phyloP scores from a whole-genome alignment of 2,113 vertebrate genomes.

The Psittacula cyanocephala region DNA sequence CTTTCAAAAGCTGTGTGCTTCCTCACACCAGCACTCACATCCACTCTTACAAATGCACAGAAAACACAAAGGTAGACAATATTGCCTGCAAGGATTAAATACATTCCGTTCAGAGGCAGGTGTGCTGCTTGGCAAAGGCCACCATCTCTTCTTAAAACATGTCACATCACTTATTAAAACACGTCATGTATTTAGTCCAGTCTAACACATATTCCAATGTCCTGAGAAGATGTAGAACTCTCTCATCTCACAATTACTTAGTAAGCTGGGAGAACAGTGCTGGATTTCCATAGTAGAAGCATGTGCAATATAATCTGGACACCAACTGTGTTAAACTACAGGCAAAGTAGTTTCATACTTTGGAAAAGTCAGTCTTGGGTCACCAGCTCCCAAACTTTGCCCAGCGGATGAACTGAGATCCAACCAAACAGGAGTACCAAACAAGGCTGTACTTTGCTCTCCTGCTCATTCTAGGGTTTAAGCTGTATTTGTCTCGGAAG shows the following conservation, averaged over 20 bases:
- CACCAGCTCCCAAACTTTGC: background rate
- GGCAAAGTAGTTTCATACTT: background rate
- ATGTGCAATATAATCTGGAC: background rate
- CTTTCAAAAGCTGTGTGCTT: background rate
- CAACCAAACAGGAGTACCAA: background rate
- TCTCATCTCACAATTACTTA: background rate
- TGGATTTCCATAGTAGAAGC: background rate
- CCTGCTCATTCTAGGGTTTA: background rate
- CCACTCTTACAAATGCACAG: background rate
- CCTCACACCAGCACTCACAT: background rate
- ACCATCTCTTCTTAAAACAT: background rate
- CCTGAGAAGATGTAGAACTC: background rate
- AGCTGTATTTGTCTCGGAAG: background rate
- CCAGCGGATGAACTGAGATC: background rate
- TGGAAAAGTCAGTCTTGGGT: background rate
- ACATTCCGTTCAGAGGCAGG: background rate
- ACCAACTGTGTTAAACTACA: background rate
- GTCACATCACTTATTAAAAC: background rate
- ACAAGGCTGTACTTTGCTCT: background rate
- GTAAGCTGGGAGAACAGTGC: background rate
- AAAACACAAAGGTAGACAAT: background rate
- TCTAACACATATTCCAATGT: background rate
- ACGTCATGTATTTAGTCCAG: background rate
- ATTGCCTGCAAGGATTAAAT: background rate
- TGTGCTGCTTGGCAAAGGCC: background rate